These are phyloP conservation scores for Lateolabrax maculatus DNA, from an alignment of 2,797 vertebrate species.

Conservation along the genomic window DNA sequence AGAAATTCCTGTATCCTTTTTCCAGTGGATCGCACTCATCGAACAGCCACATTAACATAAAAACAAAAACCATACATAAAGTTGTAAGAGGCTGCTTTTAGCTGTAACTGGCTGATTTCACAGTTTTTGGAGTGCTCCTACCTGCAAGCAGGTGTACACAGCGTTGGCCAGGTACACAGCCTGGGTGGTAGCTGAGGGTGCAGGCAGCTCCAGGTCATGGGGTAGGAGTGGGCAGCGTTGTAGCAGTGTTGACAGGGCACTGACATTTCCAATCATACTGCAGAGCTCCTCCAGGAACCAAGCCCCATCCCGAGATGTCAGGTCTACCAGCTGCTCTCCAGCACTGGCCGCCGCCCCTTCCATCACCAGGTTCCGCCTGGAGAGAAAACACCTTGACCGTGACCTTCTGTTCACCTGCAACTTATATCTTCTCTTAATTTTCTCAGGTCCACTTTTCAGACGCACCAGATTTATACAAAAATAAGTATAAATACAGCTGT, in stretches of 20 bases:
- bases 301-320: conserved; percentile 95
- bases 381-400: background rate
- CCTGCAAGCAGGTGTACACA: conserved; percentile 97
- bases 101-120: background rate
- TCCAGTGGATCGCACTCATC: background rate
- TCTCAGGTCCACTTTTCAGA: background rate
- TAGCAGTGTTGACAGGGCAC: conserved; percentile 91
- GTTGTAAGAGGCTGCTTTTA: background rate
- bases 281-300: conserved; percentile 99
- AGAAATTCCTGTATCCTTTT: background rate
- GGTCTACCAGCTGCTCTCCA: conserved; percentile 95
- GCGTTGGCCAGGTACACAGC: conserved; percentile 94
- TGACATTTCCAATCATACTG: conserved; percentile 97
- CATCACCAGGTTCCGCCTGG: conserved; percentile 96
- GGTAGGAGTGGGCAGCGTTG: conserved; percentile 93
- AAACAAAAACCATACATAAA: background rate
- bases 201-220: conserved; percentile 94
- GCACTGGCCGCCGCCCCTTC: conserved; percentile 95
- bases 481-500: background rate
- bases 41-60: background rate
- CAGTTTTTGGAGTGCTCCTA: conserved; percentile 51
- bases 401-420: background rate
- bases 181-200: conserved; percentile 91
- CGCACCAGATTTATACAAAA: background rate
- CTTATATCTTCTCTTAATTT: background rate